These are phyloP conservation scores for Sphaeridia pumilis DNA, from an alignment of 2,888 invertebrate genomes.

Conservation along the genomic window DNA sequence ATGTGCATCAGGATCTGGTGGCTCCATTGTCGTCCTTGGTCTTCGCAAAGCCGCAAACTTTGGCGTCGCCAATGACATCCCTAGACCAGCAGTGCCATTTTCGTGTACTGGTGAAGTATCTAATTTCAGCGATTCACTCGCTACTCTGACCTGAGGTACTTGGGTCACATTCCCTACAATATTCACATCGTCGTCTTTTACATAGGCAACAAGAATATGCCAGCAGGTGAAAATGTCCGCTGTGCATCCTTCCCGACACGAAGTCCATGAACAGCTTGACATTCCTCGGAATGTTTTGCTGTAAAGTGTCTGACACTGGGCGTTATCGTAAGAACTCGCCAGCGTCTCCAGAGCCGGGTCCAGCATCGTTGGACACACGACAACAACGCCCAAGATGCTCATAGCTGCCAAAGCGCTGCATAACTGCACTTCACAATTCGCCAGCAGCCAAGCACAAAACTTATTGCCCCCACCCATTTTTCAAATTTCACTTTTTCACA, in stretches of 20 bases:
- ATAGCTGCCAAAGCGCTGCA: slow-evolving; percentile 36
- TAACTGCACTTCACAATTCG: slow-evolving; percentile 36
- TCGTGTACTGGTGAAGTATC: too few species aligned
- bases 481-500: not conserved
- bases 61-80: not conserved
- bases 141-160: too few species aligned
- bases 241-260: slow-evolving; percentile 39
- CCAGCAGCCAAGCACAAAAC: slow-evolving; percentile 35
- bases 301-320: slow-evolving; percentile 34
- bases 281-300: slow-evolving; percentile 31
- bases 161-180: too few species aligned
- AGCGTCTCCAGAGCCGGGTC: slow-evolving; percentile 37
- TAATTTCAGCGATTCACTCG: too few species aligned
- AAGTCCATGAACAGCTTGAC: slow-evolving; percentile 38
- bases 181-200: slow-evolving; percentile 17
- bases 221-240: slow-evolving; percentile 37
- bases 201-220: slow-evolving; percentile 37
- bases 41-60: not conserved
- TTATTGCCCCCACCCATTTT: slow-evolving; percentile 34
- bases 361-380: slow-evolving; percentile 36
- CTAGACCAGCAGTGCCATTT: too few species aligned
- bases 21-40: not conserved
- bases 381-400: slow-evolving; percentile 35
- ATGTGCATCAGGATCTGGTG: not conserved
- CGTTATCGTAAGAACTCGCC: slow-evolving; percentile 32